phyloP scores from a whole-genome alignment of 2,797 vertebrate species.

The Australoheros facetus region DNA sequence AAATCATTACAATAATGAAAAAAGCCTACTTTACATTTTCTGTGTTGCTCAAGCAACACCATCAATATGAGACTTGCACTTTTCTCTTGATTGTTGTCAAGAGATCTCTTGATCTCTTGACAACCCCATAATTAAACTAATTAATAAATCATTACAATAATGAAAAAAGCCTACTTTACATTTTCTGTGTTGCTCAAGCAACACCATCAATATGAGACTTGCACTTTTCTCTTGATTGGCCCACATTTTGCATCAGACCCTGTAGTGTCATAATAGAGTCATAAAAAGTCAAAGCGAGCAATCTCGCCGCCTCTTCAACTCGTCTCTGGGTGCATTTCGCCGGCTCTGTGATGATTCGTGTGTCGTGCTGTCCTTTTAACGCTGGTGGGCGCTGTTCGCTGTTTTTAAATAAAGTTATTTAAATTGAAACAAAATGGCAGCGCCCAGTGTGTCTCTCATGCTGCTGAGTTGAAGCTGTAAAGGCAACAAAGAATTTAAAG shows the following conservation, averaged over 20 bases:
- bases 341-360: not conserved
- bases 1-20: not conserved
- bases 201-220: not conserved
- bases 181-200: not conserved
- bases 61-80: not conserved
- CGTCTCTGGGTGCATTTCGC: not conserved
- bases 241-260: not conserved
- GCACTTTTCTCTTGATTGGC: not conserved
- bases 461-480: not conserved
- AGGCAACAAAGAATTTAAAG: accelerated
- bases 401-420: conserved; percentile 61
- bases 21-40: not conserved
- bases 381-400: not conserved
- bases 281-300: too few relatives aligned
- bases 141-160: not conserved
- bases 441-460: conserved; percentile 11
- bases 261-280: not conserved
- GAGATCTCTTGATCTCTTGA: too few relatives aligned
- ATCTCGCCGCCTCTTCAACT: not conserved
- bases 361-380: not conserved
- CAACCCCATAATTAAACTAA: not conserved
- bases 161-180: not conserved
- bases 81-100: too few relatives aligned
- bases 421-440: conserved; percentile 73
- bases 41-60: not conserved